Evolutionary conservation across 2,797 vertebrate genomes (phyloP).

Genomic region (Poeciliopsis infans): DNA sequence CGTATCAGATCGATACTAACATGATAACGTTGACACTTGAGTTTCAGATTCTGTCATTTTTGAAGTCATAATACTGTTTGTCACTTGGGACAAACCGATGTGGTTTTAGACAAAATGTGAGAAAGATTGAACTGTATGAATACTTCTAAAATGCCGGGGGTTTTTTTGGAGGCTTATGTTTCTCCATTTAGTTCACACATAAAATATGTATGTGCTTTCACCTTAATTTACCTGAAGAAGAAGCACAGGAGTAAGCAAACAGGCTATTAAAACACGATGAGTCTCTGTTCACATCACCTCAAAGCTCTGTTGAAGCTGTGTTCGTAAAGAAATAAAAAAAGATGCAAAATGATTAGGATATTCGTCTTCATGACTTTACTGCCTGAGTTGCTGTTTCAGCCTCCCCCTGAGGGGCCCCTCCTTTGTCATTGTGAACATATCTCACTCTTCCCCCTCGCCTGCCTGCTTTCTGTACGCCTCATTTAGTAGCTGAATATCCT

Average conservation of each 20-base stretch:
- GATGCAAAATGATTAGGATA: slow-evolving; percentile 50
- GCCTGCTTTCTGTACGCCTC: slow-evolving; percentile 89
- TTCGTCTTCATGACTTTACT: slow-evolving; percentile 28
- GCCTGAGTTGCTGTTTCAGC: slow-evolving; percentile 28
- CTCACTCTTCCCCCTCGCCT: slow-evolving; percentile 69
- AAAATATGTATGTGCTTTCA: slow-evolving; percentile 25
- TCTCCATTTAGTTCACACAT: slow-evolving; percentile 33
- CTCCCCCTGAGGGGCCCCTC: slow-evolving; percentile 21
- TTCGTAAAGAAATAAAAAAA: slow-evolving; percentile 36
- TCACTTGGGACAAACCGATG: neutral
- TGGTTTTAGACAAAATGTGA: neutral
- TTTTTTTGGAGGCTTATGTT: slow-evolving; percentile 21
- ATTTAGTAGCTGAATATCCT: slow-evolving; percentile 96
- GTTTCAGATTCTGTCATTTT: neutral
- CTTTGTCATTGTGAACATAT: slow-evolving; percentile 11
- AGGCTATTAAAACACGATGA: slow-evolving; percentile 29
- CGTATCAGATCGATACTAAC: too few species aligned
- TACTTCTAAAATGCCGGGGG: neutral
- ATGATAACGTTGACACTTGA: too few species aligned
- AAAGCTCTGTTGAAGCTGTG: slow-evolving; percentile 28
- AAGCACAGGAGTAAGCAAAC: slow-evolving; percentile 42
- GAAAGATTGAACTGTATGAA: neutral
- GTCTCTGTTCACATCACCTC: slow-evolving; percentile 40
- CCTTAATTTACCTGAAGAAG: slow-evolving; percentile 25
- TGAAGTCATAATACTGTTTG: neutral